Percentiles rank a stretch among this genome's conserved stretches.
phyloP scores from a whole-genome alignment of 2,113 vertebrate genomes.

The Dryoscopus gambensis region DNA sequence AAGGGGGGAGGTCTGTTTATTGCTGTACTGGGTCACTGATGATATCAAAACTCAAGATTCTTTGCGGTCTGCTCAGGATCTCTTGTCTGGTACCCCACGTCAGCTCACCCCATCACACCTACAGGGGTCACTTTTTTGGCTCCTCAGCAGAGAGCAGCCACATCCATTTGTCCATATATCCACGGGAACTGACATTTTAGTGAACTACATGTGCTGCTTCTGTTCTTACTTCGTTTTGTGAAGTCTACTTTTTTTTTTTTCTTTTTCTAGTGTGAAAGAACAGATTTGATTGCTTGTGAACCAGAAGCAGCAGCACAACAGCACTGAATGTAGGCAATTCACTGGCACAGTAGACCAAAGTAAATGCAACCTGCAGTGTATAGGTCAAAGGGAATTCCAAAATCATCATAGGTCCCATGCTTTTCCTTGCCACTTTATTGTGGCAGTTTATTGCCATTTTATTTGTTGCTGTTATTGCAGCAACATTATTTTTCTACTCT shows the following conservation, averaged over 20 bases:
- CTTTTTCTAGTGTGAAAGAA: neutral
- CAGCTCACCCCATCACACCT: neutral
- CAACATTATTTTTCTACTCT: neutral
- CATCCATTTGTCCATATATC: neutral
- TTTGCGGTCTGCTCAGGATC: neutral
- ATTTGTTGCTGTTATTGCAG: neutral
- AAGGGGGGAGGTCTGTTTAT: neutral
- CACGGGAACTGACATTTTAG: neutral
- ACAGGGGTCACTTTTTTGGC: accelerated
- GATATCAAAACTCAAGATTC: neutral
- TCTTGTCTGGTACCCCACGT: neutral
- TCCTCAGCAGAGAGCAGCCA: neutral
- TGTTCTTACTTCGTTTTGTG: neutral
- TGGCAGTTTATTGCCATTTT: neutral
- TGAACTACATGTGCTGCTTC: neutral
- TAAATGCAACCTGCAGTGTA: neutral
- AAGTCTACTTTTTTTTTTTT: neutral
- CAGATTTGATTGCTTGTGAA: neutral
- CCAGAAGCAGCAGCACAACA: neutral
- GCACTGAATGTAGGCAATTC: accelerated
- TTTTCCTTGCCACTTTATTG: neutral
- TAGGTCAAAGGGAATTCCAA: neutral
- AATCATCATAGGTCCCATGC: neutral
- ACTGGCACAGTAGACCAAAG: neutral
- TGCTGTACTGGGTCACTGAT: neutral